Evolutionary conservation across 2,888 invertebrate genomes (phyloP).

Genomic region (Laspeyria flexula): DNA sequence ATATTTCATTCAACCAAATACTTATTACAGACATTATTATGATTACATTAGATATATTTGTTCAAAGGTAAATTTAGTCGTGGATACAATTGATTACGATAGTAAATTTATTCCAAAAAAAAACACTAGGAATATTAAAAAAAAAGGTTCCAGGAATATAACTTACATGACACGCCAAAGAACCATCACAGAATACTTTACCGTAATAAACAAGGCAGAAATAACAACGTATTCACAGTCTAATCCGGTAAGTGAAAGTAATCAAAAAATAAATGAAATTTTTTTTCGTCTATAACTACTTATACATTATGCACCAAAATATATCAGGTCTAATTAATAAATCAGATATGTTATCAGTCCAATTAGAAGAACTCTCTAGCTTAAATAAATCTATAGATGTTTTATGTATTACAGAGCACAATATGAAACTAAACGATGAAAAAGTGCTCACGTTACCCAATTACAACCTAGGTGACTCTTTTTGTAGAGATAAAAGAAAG

Average conservation of each 20-base stretch:
- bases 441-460: neutral
- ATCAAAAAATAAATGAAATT: too few relatives aligned
- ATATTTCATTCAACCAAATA: neutral
- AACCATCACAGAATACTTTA: too few relatives aligned
- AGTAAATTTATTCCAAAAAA: neutral
- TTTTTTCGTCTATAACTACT: constrained; percentile 2
- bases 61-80: neutral
- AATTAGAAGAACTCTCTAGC: neutral
- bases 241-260: too few relatives aligned
- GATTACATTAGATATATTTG: neutral
- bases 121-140: too few relatives aligned
- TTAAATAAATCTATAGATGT: neutral
- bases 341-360: neutral
- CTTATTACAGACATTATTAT: too few relatives aligned
- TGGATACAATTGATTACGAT: neutral
- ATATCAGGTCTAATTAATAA: constrained; percentile 2
- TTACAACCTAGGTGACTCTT: neutral
- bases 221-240: neutral
- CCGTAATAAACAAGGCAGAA: too few relatives aligned
- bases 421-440: neutral
- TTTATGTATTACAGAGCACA: constrained; percentile 6
- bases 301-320: constrained; percentile 4
- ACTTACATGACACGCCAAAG: too few relatives aligned
- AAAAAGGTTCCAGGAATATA: too few relatives aligned
- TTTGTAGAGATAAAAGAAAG: neutral